phyloP scores from a whole-genome alignment of 1,140 invertebrate species.

The Bombyx mori region ASM3026992v2 NC_085128.1:11655501-11656000 shows the following conservation, averaged over 20 bases:
- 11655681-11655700: neutral
- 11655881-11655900: constrained; percentile 8
- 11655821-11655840: neutral
- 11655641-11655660: neutral
- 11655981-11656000: constrained; percentile 30
- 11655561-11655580: no score
- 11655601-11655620: no score
- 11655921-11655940: constrained; percentile 26
- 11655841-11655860: constrained; percentile 1
- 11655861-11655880: constrained; percentile 16
- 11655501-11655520: no score
- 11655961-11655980: constrained; percentile 26
- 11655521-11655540: no score
- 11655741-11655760: no score
- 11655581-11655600: no score
- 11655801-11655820: neutral
- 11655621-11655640: no score
- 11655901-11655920: constrained; percentile 15
- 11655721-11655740: no score
- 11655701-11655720: no score
- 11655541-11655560: no score
- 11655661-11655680: neutral
- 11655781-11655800: no score
- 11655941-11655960: constrained; percentile 21
- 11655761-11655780: no score